Evolutionary conservation across 1,140 invertebrate genomes (phyloP).

Genomic region (Drosophila equinoxialis): DNA sequence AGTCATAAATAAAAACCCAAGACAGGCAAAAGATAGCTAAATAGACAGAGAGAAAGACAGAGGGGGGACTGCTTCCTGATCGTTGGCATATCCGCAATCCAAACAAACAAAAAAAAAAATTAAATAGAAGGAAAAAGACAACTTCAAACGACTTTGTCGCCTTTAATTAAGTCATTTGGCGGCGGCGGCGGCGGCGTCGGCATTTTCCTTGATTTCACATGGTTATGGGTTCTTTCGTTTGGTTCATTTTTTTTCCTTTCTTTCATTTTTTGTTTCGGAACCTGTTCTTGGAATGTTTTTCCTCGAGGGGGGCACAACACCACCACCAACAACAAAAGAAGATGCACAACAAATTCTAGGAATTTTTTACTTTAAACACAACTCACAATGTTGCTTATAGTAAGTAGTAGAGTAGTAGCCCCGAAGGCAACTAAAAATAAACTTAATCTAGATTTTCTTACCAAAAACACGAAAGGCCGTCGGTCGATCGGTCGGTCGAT

Average conservation of each 20-base stretch:
- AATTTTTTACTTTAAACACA: conserved; percentile 43
- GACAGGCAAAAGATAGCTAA: conserved; percentile 3
- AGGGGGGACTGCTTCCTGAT: conserved; percentile 50
- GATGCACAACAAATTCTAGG: conserved; percentile 62
- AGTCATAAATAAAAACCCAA: conserved; percentile 48
- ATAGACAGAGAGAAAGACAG: background rate
- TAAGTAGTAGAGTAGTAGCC: conserved; percentile 5
- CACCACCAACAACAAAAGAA: conserved; percentile 54
- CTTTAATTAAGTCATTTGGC: conserved; percentile 73
- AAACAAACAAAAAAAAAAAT: background rate
- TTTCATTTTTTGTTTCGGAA: conserved; percentile 39
- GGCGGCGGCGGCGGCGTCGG: conserved; percentile 32
- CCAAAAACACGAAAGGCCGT: background rate
- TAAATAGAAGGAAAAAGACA: no score
- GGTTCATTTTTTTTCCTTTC: conserved; percentile 14
- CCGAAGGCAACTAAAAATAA: conserved; percentile 67
- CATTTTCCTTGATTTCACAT: conserved; percentile 28
- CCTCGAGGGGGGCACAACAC: conserved; percentile 38
- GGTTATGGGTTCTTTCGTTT: background rate
- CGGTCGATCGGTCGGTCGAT: background rate
- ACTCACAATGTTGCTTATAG: conserved; percentile 45
- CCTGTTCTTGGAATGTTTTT: conserved; percentile 75
- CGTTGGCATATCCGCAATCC: conserved; percentile 65
- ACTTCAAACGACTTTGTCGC: conserved; percentile 73
- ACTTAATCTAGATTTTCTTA: conserved; percentile 66